Evolutionary conservation across 1,140 invertebrate genomes (phyloP).

Genomic region (Macrobrachium rosenbergii): DNA sequence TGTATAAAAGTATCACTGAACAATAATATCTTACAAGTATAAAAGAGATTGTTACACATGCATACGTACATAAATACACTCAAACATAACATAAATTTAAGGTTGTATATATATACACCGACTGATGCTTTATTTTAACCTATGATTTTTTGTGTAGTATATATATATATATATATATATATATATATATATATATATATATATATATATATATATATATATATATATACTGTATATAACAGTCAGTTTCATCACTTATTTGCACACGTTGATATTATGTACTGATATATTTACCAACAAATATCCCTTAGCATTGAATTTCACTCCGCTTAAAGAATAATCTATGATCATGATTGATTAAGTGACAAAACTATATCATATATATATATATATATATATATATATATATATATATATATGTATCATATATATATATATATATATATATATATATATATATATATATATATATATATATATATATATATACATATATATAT

Average conservation of each 20-base stretch:
- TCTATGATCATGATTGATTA: too few relatives aligned
- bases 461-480: slow-evolving; percentile 3
- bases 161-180: background rate
- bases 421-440: too few relatives aligned
- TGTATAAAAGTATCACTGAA: slow-evolving; percentile 29
- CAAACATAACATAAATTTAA: background rate
- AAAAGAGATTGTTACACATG: background rate
- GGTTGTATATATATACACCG: background rate
- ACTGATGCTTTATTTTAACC: too few relatives aligned
- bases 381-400: slow-evolving; percentile 11
- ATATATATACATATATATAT: slow-evolving; percentile 18
- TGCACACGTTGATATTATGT: too few relatives aligned
- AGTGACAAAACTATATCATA: too few relatives aligned
- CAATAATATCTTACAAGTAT: slow-evolving; percentile 1
- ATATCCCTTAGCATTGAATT: too few relatives aligned
- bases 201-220: slow-evolving; percentile 30
- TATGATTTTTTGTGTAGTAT: too few relatives aligned
- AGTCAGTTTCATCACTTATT: too few relatives aligned
- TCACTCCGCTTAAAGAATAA: too few relatives aligned
- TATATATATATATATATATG: slow-evolving; percentile 22
- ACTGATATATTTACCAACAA: too few relatives aligned
- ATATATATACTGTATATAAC: background rate
- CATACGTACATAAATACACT: background rate
- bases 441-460: background rate
- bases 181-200: slow-evolving; percentile 23